Evolutionary conservation across 2,797 vertebrate genomes (phyloP).

Genomic region (Apogon hyalosoma): DNA sequence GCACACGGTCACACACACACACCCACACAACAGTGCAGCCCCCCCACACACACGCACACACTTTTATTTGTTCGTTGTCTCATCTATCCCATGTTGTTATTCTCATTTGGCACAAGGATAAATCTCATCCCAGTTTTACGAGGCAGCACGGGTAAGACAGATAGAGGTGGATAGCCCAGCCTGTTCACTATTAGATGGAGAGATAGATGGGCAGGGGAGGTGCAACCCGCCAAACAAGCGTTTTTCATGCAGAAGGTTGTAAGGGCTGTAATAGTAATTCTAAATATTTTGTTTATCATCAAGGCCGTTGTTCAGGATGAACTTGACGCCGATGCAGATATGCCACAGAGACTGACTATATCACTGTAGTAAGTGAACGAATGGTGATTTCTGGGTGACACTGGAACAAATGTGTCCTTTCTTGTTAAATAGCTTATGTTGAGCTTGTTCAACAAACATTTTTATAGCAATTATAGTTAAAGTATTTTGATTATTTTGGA

Average conservation of each 20-base stretch:
- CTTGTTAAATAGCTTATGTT: slow-evolving; percentile 1
- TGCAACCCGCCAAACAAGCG: slow-evolving; percentile 46
- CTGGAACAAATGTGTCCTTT: neutral
- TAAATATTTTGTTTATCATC: neutral
- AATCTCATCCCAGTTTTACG: slow-evolving; percentile 65
- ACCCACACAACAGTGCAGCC: neutral
- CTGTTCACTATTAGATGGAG: slow-evolving; percentile 36
- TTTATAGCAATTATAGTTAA: slow-evolving; percentile 8
- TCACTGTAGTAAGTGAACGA: neutral
- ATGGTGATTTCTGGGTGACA: too few relatives aligned
- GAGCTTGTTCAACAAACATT: slow-evolving; percentile 10
- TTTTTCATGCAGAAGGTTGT: neutral
- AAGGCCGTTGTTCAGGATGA: slow-evolving; percentile 1
- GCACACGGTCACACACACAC: neutral
- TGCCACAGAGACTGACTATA: neutral
- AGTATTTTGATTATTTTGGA: slow-evolving; percentile 27
- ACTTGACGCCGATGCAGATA: slow-evolving; percentile 10
- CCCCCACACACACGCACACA: neutral
- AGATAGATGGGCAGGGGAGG: slow-evolving; percentile 57
- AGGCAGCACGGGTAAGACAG: slow-evolving; percentile 56
- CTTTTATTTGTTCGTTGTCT: slow-evolving; percentile 46
- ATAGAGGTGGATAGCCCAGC: slow-evolving; percentile 38
- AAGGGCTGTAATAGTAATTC: neutral
- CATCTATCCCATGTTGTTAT: slow-evolving; percentile 43
- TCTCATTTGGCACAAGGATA: slow-evolving; percentile 59